phyloP scores from a whole-genome alignment of 1,140 invertebrate genomes.

The Drosophila insularis region DNA sequence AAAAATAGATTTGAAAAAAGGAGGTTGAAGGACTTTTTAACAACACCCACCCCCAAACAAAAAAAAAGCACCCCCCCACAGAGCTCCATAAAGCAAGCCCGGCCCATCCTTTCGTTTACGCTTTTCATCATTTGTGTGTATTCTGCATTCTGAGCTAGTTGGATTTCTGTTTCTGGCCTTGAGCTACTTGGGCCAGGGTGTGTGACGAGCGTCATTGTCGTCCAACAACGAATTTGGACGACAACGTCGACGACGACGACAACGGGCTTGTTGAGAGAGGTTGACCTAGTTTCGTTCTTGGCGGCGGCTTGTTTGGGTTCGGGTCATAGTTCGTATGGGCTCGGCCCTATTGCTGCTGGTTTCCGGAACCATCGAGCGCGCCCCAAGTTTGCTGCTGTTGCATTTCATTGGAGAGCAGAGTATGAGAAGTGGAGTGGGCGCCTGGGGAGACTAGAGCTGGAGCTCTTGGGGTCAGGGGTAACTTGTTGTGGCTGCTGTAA shows the following conservation, averaged over 20 bases:
- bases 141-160: slow-evolving; percentile 36
- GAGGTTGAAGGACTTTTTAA: slow-evolving; percentile 48
- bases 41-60: not conserved
- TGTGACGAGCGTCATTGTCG: slow-evolving; percentile 76
- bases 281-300: slow-evolving; percentile 68
- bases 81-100: too few species aligned
- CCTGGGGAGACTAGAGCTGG: slow-evolving; percentile 1
- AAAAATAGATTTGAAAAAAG: slow-evolving; percentile 17
- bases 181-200: slow-evolving; percentile 71
- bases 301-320: slow-evolving; percentile 25
- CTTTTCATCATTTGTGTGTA: slow-evolving; percentile 29
- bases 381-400: not conserved
- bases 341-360: slow-evolving; percentile 31
- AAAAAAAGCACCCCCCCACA: not conserved
- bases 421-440: not conserved
- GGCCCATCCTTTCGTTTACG: not conserved
- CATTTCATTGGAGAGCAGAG: not conserved
- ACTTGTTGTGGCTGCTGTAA: slow-evolving; percentile 35
- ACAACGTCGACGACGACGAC: slow-evolving; percentile 34
- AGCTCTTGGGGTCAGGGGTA: not conserved
- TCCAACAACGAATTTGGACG: slow-evolving; percentile 14
- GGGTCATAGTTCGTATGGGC: slow-evolving; percentile 29
- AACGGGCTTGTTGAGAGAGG: slow-evolving; percentile 60
- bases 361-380: slow-evolving; percentile 53
- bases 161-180: slow-evolving; percentile 59